Evolutionary conservation across 2,888 invertebrate species (phyloP), one percentile per base, ranked within the genome.

Genomic region (Erpobdella octoculata): DNA sequence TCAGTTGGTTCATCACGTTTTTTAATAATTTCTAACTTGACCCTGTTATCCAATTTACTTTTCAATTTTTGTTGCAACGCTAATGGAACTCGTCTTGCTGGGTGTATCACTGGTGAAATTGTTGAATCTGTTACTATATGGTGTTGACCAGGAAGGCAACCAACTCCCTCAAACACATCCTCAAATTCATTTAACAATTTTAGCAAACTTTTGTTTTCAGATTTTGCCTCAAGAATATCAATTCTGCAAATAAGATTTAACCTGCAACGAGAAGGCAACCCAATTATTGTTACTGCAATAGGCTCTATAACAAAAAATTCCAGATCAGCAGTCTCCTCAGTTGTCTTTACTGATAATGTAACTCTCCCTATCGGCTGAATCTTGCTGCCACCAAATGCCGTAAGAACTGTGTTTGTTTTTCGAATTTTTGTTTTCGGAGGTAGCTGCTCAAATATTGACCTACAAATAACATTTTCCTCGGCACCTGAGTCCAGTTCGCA

Each of bases 1-100:
- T n/a, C n/a, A n/a, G n/a, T n/a, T n/a, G n/a, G 59, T 58, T 58
- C n/a, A 58, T 12, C 59, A 21, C 69, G 9, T 58, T 58, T 58
- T 58, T 21, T 58, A 12, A 58, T 58, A 21, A 58, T 58, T 58
- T 58, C 15, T 12, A n/a, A n/a, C n/a, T n/a, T n/a, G 15, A 58
- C 59, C 59, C 9, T 21, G 21, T 25, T 58, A 21, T 58, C 21
- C 9, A 58, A 21, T 58, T 58, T 21, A 9, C 21, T 12, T 25
- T 58, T 58, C 21, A 58, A 25, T 21, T 58, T 58, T 12, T 12
- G 21, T 25, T 58, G 59, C 21, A 58, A 58, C 21, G 59, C 59
- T 25, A 58, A 25, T 58, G 59, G 59, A 21, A 58, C 59, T 58
- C 59, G 9, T 58, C 59, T 9, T 58, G 59, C n/a, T 58, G 59